Conservation (phyloP, 2,113 vertebrate genomes). For the Colossoma macropomum region DNA sequence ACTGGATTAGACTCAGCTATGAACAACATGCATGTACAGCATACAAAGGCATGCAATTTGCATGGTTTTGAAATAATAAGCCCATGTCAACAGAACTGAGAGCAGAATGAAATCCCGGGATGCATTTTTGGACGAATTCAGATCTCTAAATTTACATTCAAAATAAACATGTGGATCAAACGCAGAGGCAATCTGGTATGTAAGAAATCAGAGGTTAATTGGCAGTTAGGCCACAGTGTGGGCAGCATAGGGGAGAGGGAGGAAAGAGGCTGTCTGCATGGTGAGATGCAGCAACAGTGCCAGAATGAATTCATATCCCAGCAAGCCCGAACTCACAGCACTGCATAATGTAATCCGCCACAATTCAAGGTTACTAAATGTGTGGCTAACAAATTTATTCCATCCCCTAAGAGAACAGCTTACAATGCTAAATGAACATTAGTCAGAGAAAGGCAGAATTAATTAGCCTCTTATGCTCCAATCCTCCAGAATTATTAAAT, state of each 20-base stretch:
- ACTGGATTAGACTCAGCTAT: neutral
- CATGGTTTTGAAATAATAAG: neutral
- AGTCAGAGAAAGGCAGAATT: conserved; percentile 33
- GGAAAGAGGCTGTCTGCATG: neutral
- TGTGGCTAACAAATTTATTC: conserved; percentile 47
- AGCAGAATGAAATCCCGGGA: neutral
- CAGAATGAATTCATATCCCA: conserved; percentile 46
- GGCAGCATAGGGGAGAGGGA: neutral
- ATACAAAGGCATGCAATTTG: neutral
- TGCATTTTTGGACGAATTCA: neutral
- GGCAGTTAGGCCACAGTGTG: conserved; percentile 32
- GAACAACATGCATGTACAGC: neutral
- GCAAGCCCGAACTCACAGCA: conserved; percentile 22
- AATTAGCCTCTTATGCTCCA: conserved; percentile 20
- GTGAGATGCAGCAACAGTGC: conserved; percentile 26
- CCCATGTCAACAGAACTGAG: neutral
- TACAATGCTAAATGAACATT: conserved; percentile 44
- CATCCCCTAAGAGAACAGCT: conserved; percentile 31
- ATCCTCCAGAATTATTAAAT: conserved; percentile 35
- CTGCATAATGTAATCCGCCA: conserved; percentile 47
- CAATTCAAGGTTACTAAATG: conserved; percentile 49
- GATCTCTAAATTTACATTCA: neutral
- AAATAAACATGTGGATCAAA: neutral
- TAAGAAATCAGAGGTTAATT: conserved; percentile 30
- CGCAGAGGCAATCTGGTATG: neutral